Conservation (phyloP, 1,140 invertebrate species). For the Lepidurus packardi region DNA sequence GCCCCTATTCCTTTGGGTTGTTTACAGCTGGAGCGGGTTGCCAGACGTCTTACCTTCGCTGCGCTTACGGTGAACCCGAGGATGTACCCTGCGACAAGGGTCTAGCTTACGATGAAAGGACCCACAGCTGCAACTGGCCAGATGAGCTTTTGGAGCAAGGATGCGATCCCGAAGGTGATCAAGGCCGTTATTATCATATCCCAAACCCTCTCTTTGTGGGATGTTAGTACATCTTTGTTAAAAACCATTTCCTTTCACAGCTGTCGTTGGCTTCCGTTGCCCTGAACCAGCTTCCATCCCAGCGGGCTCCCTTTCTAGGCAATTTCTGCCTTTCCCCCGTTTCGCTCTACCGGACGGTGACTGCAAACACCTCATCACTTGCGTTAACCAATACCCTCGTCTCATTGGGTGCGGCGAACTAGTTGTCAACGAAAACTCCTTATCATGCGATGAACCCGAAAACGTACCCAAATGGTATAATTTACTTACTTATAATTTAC, state of each 20-base stretch:
- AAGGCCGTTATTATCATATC: not conserved
- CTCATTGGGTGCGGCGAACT: constrained; percentile 78
- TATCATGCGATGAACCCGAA: constrained; percentile 76
- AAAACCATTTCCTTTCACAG: constrained; percentile 38
- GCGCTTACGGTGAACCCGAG: constrained; percentile 70
- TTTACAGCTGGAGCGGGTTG: constrained; percentile 67
- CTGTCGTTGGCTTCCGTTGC: constrained; percentile 51
- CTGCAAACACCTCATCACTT: constrained; percentile 67
- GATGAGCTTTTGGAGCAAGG: constrained; percentile 67
- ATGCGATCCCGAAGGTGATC: constrained; percentile 76
- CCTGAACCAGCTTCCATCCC: constrained; percentile 73
- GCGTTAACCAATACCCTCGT: constrained; percentile 76
- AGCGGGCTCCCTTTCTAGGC: constrained; percentile 65
- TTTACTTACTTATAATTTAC: no score
- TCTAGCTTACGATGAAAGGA: constrained; percentile 78
- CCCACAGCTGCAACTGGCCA: constrained; percentile 87
- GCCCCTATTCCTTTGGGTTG: constrained; percentile 82
- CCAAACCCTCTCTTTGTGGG: not conserved
- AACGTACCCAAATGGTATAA: constrained; percentile 58
- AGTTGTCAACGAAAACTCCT: constrained; percentile 70
- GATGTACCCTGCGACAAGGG: constrained; percentile 75
- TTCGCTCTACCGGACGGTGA: constrained; percentile 43
- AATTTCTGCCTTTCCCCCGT: constrained; percentile 84
- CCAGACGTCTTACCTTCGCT: constrained; percentile 79
- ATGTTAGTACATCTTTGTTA: not conserved